Evolutionary conservation across 1,140 invertebrate species (phyloP), one percentile per base, ranked within the genome.

Genomic region (Orius insidiosus): DNA sequence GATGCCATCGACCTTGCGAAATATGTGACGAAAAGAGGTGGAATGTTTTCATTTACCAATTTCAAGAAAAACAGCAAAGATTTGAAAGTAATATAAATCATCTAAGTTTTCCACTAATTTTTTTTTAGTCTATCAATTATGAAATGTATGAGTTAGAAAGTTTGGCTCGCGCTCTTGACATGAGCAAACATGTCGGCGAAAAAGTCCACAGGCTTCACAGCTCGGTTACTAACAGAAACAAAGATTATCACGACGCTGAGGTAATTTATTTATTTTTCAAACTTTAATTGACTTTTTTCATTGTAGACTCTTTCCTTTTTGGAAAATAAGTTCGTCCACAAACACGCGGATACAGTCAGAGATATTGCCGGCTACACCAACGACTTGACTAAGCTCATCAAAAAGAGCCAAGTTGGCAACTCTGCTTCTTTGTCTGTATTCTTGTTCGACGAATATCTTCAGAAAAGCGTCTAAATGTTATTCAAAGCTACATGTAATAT

Each of bases 391-490:
- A 69, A 69, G 38, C 63, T 86, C 51, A 66, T 80, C 31, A 42
- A 53, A 8, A 58, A 58, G 13, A 55, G 55, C 41, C 64, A 70
- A 49, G 64, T 61, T 4, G 74, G 80, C 51, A 13, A 38, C 9
- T 5, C 34, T 8, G 61, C 68, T 45, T 71, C 78, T 3, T 59
- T 84, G 36, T 63, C 71, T 8, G 53, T 83, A 49, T 85, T 72
- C 56, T 55, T 86, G 39, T 85, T 84, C 58, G 80, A 86, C 61
- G 77, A 85, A 59, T 80, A 81, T 55, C 67, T 85, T 49, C 65
- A 78, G 52, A 79, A 77, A 58, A 13, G n/a, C n/a, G n/a, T n/a
- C n/a, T n/a, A n/a, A n/a, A n/a, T n/a, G n/a, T n/a, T n/a, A n/a
- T n/a, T n/a, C n/a, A n/a, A n/a, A n/a, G n/a, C n/a, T n/a, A n/a